phyloP scores from a whole-genome alignment of 2,113 vertebrate species.

The Conger conger region DNA sequence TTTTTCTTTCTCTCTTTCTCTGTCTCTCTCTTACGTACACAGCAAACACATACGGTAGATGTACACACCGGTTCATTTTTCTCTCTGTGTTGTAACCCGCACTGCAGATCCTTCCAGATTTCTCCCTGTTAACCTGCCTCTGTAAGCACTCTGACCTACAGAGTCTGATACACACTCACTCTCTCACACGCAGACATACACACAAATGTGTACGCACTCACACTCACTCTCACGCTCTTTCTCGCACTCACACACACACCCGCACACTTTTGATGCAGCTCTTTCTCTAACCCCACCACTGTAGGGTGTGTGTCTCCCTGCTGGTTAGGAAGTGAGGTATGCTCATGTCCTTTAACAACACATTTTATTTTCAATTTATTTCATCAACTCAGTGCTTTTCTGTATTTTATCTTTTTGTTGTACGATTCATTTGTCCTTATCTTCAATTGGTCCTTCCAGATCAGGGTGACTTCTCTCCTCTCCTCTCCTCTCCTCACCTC shows the following conservation, averaged over 20 bases:
- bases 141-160: conserved; percentile 60
- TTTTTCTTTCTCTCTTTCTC: conserved; percentile 40
- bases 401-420: conserved; percentile 47
- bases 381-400: conserved; percentile 10
- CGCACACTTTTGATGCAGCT: not conserved
- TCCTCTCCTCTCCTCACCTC: conserved; percentile 25
- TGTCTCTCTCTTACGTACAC: conserved; percentile 47
- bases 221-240: not conserved
- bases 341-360: conserved; percentile 31
- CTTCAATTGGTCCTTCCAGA: conserved; percentile 52
- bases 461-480: conserved; percentile 38
- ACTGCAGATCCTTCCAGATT: conserved; percentile 71
- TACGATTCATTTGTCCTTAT: conserved; percentile 48
- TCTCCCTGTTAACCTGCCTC: conserved; percentile 56
- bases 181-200: conserved; percentile 34
- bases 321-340: conserved; percentile 22
- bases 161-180: conserved; percentile 36
- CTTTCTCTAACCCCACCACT: not conserved
- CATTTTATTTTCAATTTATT: conserved; percentile 16
- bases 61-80: conserved; percentile 50
- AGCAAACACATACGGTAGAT: conserved; percentile 37
- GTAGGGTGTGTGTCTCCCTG: conserved; percentile 34
- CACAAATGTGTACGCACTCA: not conserved
- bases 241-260: not conserved
- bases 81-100: conserved; percentile 66